Evolutionary conservation across 1,140 invertebrate genomes (phyloP).

Genomic region (Pogonognathellus flavescens): DNA sequence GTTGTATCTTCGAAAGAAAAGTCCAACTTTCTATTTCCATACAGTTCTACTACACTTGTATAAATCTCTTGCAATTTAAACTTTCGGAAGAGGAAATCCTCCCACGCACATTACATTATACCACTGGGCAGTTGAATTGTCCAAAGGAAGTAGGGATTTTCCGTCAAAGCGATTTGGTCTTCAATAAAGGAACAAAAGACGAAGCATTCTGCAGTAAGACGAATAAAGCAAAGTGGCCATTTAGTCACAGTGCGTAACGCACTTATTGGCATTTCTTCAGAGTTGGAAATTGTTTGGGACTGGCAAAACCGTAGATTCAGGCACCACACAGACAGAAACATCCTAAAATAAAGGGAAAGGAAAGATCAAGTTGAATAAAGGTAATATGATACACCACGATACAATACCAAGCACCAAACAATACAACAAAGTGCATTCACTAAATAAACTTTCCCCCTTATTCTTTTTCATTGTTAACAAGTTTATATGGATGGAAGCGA

Average conservation of each 20-base stretch:
- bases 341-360: background rate
- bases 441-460: conserved; percentile 9
- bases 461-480: background rate
- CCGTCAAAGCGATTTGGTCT: background rate
- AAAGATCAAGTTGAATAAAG: conserved; percentile 15
- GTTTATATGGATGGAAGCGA: no score
- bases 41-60: no score
- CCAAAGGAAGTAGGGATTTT: background rate
- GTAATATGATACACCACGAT: conserved; percentile 19
- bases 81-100: no score
- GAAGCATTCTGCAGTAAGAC: background rate
- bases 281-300: conserved; percentile 7
- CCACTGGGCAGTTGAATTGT: no score
- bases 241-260: conserved; percentile 32
- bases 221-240: conserved; percentile 27
- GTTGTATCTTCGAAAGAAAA: no score
- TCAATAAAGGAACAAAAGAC: background rate
- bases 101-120: no score
- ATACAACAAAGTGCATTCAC: conserved; percentile 39
- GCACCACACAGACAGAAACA: background rate
- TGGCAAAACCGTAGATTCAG: background rate
- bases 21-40: no score
- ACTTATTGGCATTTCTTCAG: conserved; percentile 41
- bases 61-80: no score
- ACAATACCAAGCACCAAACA: background rate